Conservation (phyloP, 2,797 vertebrate genomes). For the Choloepus didactylus region DNA sequence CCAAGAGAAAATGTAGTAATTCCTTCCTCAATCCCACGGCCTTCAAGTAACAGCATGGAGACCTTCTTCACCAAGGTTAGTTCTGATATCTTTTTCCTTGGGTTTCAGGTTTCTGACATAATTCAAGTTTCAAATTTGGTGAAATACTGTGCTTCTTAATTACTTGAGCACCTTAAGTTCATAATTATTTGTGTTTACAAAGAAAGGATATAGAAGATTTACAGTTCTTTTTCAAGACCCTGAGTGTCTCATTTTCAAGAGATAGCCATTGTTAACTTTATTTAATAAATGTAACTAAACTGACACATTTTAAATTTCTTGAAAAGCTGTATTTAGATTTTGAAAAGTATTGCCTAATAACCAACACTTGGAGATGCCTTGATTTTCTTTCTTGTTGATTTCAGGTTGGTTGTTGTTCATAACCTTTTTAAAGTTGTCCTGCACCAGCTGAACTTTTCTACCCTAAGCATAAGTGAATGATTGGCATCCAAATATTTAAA, state of each 20-base stretch:
- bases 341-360: background rate
- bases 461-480: background rate
- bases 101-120: constrained; percentile 27
- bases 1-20: constrained; percentile 88
- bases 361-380: background rate
- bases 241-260: background rate
- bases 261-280: background rate
- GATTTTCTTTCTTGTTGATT: background rate
- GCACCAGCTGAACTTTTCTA: background rate
- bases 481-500: background rate
- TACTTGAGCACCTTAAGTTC: background rate
- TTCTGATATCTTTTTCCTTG: constrained; percentile 14
- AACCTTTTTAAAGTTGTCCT: background rate
- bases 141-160: constrained; percentile 11
- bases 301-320: constrained; percentile 2
- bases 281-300: background rate
- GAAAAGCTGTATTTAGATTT: background rate
- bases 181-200: background rate
- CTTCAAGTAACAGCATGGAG: constrained; percentile 89
- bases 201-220: background rate
- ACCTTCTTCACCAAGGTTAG: constrained; percentile 93
- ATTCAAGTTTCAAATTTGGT: constrained; percentile 39
- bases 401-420: background rate
- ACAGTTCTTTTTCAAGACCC: background rate
- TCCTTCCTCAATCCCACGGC: constrained; percentile 77